Evolutionary conservation across 64 coral and sea anemone species (phyloP), one percentile per base, ranked within the genome.

Genomic region (Montipora cactus): DNA sequence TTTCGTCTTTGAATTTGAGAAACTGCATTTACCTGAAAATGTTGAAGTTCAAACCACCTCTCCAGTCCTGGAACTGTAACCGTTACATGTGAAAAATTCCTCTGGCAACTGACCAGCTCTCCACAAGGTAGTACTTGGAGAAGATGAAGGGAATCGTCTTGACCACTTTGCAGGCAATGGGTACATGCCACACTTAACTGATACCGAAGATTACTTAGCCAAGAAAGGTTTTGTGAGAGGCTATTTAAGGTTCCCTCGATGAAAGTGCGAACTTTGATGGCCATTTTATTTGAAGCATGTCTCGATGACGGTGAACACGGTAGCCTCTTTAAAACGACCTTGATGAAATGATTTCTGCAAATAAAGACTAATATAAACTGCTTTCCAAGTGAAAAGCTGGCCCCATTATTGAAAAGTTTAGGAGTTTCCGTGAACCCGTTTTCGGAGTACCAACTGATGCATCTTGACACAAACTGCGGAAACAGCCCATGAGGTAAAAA

Each of bases 161-260:
- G 48, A 15, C 8, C 4, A 48, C 3, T 67, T 74, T 74, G 71
- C 71, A 74, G 9, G 16, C 93, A 94, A 2, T 76, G 73, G 0
- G 86, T 71, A 50, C 92, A 94, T 51, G 80, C 8, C n/a, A 90
- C 93, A 76, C 84, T 77, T 68, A 89, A 57, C 23, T 94, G 87
- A 66, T 81, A 89, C 1, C 78, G 76, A 11, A 94, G 66, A n/a
- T 83, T 80, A 0, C 87, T 49, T 73, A 94, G 22, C 92, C 92
- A 94, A 8, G 85, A 72, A 18, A 79, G 48, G 16, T 94, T 78
- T 21, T 62, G 66, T 15, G 78, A 76, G 25, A 94, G 55, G 8
- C 78, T 68, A 23, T 83, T 15, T 5, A 94, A 79, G 14, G 87
- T 89, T 18, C 21, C 52, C 58, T 94, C 93, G 3, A 94, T 11